Conservation (phyloP, 2,888 invertebrate genomes). For the Ligdia adustata region DNA sequence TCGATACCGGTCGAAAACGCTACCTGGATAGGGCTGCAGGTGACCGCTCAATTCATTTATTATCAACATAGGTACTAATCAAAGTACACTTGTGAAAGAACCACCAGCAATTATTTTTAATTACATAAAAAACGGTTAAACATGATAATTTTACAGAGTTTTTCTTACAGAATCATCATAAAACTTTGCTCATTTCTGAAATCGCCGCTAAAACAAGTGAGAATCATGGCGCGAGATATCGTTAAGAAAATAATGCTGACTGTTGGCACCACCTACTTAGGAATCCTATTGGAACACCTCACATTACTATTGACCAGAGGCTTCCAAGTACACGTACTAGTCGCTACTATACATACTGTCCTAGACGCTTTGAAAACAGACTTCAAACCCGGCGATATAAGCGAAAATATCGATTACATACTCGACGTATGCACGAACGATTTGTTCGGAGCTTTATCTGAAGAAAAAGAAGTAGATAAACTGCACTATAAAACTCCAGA, state of each 20-base stretch:
- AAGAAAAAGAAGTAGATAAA: conserved; percentile 96
- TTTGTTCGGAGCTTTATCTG: conserved; percentile 93
- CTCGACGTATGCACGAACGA: conserved; percentile 94
- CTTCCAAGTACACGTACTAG: conserved; percentile 96
- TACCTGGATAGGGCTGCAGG: too few relatives aligned
- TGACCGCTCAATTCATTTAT: too few relatives aligned
- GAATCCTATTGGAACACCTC: conserved; percentile 91
- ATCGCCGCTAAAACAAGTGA: conserved; percentile 93
- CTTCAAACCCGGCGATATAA: conserved; percentile 91
- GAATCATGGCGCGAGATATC: conserved; percentile 94
- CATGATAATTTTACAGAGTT: too few relatives aligned
- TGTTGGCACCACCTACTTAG: conserved; percentile 92
- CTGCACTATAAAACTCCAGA: conserved; percentile 92
- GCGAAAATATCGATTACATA: conserved; percentile 89
- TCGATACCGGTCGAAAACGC: too few relatives aligned
- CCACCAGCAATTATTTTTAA: too few relatives aligned
- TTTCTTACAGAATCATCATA: conserved; percentile 87
- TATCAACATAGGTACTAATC: too few relatives aligned
- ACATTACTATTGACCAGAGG: conserved; percentile 92
- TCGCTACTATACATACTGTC: conserved; percentile 94
- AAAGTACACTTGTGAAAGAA: too few relatives aligned
- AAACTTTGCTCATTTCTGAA: conserved; percentile 96
- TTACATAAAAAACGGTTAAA: too few relatives aligned
- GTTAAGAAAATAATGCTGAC: conserved; percentile 95
- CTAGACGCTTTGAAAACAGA: conserved; percentile 88